Percentiles rank a stretch among this genome's conserved stretches.
phyloP scores from a whole-genome alignment of 1,140 invertebrate species.

The Planococcus citri region DNA sequence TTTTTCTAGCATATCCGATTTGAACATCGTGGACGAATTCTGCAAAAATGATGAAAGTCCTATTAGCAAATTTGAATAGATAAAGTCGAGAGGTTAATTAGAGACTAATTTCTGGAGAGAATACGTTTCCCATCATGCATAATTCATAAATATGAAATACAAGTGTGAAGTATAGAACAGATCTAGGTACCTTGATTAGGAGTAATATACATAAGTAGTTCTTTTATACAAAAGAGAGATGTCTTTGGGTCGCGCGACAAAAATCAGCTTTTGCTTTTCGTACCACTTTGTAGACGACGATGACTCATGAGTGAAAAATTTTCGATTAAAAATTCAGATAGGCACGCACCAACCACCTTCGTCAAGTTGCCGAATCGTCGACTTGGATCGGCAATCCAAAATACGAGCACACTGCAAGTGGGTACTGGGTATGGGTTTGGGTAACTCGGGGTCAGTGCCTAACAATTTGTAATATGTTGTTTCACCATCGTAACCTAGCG shows the following conservation, averaged over 20 bases:
- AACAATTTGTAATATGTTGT: not conserved
- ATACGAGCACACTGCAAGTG: not conserved
- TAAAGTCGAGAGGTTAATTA: no score
- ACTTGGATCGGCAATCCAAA: not conserved
- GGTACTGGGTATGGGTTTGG: no score
- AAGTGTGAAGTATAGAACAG: no score
- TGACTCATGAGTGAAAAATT: not conserved
- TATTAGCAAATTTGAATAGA: no score
- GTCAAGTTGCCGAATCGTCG: not conserved
- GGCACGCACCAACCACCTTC: conserved; percentile 4
- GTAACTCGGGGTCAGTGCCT: not conserved
- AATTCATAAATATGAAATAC: no score
- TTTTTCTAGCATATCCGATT: not conserved
- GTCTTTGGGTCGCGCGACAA: not conserved
- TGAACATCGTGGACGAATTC: not conserved
- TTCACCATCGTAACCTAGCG: not conserved
- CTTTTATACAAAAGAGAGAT: no score
- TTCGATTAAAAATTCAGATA: not conserved
- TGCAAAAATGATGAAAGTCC: not conserved
- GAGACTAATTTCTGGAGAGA: no score
- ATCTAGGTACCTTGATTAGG: no score
- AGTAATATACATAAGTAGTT: no score
- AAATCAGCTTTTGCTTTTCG: not conserved
- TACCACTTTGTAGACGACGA: not conserved
- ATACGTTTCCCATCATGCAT: no score